A percentile compares a stretch with the other conserved stretches of the same genome.
Evolutionary conservation across 2,888 invertebrate species (phyloP).

Genomic region (Stenodema calcarata): DNA sequence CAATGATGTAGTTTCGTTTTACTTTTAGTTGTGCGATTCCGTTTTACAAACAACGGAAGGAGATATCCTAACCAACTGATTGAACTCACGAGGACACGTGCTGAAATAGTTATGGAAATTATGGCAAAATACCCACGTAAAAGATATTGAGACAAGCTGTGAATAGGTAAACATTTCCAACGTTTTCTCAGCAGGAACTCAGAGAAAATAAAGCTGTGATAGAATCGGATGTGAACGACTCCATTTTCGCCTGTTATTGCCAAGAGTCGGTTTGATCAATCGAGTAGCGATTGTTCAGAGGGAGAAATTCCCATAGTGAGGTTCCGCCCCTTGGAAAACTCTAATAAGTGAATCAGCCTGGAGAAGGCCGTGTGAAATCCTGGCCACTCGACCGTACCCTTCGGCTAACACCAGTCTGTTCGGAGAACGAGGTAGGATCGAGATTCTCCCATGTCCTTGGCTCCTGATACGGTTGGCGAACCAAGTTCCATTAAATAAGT

Average conservation of each 20-base stretch:
- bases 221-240: background rate
- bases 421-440: background rate
- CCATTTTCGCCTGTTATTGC: background rate
- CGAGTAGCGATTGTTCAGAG: background rate
- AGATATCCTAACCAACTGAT: too few relatives aligned
- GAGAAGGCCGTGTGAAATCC: conserved; percentile 33
- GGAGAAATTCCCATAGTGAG: conserved; percentile 12
- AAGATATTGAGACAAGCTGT: background rate
- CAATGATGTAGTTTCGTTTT: too few relatives aligned
- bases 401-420: background rate
- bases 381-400: background rate
- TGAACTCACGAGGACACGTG: too few relatives aligned
- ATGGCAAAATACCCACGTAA: background rate
- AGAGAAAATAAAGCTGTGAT: background rate
- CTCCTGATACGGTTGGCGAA: background rate
- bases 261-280: conserved; percentile 1
- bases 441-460: conserved; percentile 31
- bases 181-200: background rate
- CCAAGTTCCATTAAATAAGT: background rate
- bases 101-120: too few relatives aligned
- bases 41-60: too few relatives aligned
- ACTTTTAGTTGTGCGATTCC: too few relatives aligned
- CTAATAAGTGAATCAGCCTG: conserved; percentile 18
- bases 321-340: conserved; percentile 29
- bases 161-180: background rate